Conservation (phyloP, 1,140 invertebrate species). For the Temnothorax curvispinosus region DNA sequence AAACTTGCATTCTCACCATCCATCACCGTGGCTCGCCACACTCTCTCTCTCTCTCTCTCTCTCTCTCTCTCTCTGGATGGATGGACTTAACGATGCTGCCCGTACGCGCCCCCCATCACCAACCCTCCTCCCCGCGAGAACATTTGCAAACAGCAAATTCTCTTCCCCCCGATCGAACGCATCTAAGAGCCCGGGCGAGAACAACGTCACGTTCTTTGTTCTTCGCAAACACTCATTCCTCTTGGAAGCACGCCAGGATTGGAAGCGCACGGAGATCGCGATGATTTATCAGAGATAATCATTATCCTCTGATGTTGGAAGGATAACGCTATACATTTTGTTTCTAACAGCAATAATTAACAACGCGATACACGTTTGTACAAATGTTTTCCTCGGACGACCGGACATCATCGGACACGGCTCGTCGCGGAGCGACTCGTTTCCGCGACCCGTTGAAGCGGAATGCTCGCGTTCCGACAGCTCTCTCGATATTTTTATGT, state of each 20-base stretch:
- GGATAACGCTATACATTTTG: background rate
- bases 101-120: no score
- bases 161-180: background rate
- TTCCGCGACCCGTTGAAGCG: background rate
- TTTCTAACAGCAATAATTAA: background rate
- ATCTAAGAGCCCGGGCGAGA: background rate
- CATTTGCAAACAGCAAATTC: background rate
- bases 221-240: background rate
- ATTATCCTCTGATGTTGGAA: background rate
- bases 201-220: slow-evolving; percentile 22
- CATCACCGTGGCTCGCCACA: slow-evolving; percentile 12
- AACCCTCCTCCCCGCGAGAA: background rate
- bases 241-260: background rate
- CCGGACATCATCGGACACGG: no score
- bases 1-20: slow-evolving; percentile 59
- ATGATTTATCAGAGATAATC: background rate
- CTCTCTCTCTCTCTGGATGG: background rate
- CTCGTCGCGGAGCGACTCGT: background rate
- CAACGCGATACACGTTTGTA: no score
- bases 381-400: background rate
- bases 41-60: no score
- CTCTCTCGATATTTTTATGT: background rate
- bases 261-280: background rate
- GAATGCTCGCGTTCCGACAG: background rate
- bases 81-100: slow-evolving; percentile 21